A percentile compares a stretch with the other conserved stretches of the same genome.
Evolutionary conservation across 2,797 vertebrate species (phyloP).

Genomic region (Alectoris magna): DNA sequence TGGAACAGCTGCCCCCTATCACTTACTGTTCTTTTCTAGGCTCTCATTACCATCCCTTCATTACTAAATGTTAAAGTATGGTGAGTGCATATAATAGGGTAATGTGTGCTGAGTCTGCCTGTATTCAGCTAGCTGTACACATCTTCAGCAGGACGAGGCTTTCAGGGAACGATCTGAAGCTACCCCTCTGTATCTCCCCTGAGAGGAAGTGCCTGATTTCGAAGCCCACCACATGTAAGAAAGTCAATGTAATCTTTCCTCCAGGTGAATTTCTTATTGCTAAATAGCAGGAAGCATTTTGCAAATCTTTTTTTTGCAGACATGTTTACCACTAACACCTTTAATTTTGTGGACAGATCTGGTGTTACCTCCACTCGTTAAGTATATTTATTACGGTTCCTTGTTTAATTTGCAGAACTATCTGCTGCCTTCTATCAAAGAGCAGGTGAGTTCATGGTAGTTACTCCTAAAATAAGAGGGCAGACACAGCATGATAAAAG

Average conservation of each 20-base stretch:
- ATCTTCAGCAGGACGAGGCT: not conserved
- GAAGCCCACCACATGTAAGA: not conserved
- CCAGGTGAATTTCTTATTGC: not conserved
- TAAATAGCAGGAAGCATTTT: not conserved
- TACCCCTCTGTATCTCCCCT: not conserved
- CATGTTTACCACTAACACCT: not conserved
- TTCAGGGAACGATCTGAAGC: not conserved
- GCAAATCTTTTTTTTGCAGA: not conserved
- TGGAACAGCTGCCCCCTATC: not conserved
- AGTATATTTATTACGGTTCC: not conserved
- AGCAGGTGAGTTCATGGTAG: not conserved
- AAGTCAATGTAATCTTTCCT: not conserved
- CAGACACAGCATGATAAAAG: not conserved
- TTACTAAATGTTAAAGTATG: not conserved
- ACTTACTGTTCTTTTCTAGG: not conserved
- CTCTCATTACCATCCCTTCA: not conserved
- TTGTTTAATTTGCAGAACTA: not conserved
- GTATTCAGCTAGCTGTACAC: not conserved
- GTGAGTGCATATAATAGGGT: fast-evolving
- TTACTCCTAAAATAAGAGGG: not conserved
- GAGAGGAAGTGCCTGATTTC: not conserved
- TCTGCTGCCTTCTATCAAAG: not conserved
- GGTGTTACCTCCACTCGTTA: not conserved
- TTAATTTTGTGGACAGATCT: not conserved
- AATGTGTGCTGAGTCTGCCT: not conserved